Percentiles rank a stretch among this genome's conserved stretches.
Conservation (phyloP, 2,797 vertebrate species). For the Acropternis orthonyx region DNA sequence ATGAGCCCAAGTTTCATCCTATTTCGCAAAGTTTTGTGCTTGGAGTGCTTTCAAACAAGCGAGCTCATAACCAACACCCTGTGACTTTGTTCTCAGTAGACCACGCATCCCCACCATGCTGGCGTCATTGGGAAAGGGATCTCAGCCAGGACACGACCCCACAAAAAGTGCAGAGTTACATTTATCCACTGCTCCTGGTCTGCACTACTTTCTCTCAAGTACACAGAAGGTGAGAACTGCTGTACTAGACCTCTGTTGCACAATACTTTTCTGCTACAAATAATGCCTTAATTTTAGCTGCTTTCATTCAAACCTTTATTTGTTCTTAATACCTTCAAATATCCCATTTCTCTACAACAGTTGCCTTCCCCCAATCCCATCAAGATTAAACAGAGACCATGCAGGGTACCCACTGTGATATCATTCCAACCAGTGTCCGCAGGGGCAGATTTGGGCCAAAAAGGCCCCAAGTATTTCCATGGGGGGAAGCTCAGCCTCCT, state of each 20-base stretch:
- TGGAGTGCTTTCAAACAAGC: neutral
- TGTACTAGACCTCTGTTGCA: neutral
- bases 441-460: neutral
- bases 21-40: neutral
- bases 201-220: neutral
- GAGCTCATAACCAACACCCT: neutral
- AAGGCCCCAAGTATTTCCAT: neutral
- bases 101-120: neutral
- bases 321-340: neutral
- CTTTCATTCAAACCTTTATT: neutral
- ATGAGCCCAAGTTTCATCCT: neutral
- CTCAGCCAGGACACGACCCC: neutral
- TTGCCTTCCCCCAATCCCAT: neutral
- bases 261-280: neutral
- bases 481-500: neutral
- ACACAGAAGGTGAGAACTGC: neutral
- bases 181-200: neutral
- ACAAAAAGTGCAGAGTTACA: fast-evolving
- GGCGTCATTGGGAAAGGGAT: neutral
- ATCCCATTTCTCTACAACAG: neutral
- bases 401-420: neutral
- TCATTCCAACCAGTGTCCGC: neutral
- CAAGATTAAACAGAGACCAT: neutral
- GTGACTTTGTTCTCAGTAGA: neutral
- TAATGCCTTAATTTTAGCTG: neutral